Percentiles rank a stretch among this genome's conserved stretches.
phyloP scores from a whole-genome alignment of 2,797 vertebrate genomes.

The Merluccius polli region DNA sequence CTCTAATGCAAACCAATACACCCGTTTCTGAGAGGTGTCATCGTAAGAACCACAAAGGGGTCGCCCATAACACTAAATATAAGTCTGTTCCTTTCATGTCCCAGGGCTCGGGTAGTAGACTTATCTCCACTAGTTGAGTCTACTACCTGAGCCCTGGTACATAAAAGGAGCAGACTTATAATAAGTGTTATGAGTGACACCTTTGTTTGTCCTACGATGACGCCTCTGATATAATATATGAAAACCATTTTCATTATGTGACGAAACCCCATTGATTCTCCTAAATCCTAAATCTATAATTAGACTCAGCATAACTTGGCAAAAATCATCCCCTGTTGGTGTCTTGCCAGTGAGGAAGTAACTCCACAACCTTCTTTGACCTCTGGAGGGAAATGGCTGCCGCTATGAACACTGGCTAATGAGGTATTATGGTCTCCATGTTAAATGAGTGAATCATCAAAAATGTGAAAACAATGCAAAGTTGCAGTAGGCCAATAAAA shows the following conservation, averaged over 20 bases:
- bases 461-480: neutral
- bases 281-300: too few species aligned
- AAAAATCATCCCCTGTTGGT: too few species aligned
- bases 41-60: neutral
- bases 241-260: neutral
- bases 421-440: neutral
- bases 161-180: neutral
- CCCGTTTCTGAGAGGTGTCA: too few species aligned
- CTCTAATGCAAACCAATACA: neutral
- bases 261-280: too few species aligned
- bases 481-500: neutral
- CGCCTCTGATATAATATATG: neutral
- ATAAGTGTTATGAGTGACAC: too few species aligned
- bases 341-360: neutral
- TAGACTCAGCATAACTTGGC: too few species aligned
- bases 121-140: neutral
- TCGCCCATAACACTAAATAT: neutral
- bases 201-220: neutral
- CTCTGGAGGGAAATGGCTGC: too few species aligned
- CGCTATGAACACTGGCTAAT: neutral
- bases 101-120: neutral
- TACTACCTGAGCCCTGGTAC: neutral
- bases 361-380: neutral
- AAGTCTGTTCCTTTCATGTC: neutral
- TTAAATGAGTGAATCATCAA: neutral